Evolutionary conservation across 2,113 vertebrate species (phyloP), one percentile per base, ranked within the genome.

Genomic region (Fregata magnificens): DNA sequence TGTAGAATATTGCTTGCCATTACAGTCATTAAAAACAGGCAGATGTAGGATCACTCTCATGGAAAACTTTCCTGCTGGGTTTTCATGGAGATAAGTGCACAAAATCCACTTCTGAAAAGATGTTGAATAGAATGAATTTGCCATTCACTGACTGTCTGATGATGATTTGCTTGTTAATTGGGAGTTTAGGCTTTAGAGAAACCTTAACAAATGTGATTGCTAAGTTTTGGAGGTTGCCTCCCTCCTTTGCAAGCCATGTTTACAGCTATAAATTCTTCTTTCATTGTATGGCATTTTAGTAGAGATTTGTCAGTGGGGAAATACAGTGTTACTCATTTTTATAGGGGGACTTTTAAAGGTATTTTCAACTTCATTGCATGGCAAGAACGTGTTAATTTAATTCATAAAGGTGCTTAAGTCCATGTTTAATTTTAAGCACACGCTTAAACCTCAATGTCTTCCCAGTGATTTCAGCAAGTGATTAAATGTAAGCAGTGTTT

Each of bases 131-230:
- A 98, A 98, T 96, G 98, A 98, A 98, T 98, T 98, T 98, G 97
- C 98, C 97, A 98, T 98, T 98, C 98, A 98, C 95, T 98, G 97
- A 96, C 97, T 98, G 98, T 97, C 98, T 98, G 98, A 98, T 98
- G 98, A 98, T 98, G 98, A 98, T 98, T 98, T 98, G 97, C 98
- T 98, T 98, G 98, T 98, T 98, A 98, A 98, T 98, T 98, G 98
- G 97, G 98, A 98, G 97, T 98, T 98, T 98, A 98, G 97, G 93
- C 95, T 98, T 98, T 97, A 97, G 97, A 97, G 97, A 98, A 98
- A 97, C 97, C 97, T 98, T 98, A 98, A 98, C 97, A 98, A 98
- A 98, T 98, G 98, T 98, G 97, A 98, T 98, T 98, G 98, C 97
- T 98, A 98, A 98, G 97, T 98, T 98, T 96, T 98, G 84, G 94